Evolutionary conservation across 2,888 invertebrate genomes (phyloP).

Genomic region (Cordilura impudica): DNA sequence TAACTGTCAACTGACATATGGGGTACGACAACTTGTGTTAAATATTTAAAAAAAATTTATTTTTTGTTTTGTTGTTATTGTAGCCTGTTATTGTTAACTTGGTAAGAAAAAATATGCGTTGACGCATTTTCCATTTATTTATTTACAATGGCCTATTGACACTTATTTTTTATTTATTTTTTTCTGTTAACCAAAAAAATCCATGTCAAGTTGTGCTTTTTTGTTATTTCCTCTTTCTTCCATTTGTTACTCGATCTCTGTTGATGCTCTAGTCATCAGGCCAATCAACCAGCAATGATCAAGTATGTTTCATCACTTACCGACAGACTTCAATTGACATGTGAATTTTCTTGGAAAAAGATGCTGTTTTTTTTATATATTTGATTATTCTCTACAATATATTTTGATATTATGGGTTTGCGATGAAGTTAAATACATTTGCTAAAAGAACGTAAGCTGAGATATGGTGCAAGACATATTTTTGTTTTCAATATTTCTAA

Average conservation of each 20-base stretch:
- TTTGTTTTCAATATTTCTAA: too few species aligned
- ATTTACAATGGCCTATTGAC: conserved; percentile 57
- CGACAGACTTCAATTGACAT: conserved; percentile 41
- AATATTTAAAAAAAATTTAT: conserved; percentile 53
- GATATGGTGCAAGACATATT: too few species aligned
- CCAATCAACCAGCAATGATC: conserved; percentile 31
- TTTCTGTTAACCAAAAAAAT: conserved; percentile 20
- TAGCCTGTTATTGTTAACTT: conserved; percentile 33
- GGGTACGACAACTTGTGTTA: conserved; percentile 59
- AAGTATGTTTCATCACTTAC: conserved; percentile 39
- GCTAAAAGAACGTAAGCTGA: too few species aligned
- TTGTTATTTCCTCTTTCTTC: conserved; percentile 9
- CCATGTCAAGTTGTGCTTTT: conserved; percentile 36
- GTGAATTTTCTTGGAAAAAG: conserved; percentile 43
- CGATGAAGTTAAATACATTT: too few species aligned
- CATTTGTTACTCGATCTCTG: conserved; percentile 4
- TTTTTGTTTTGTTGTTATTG: conserved; percentile 18
- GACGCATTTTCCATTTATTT: conserved; percentile 59
- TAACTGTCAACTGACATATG: conserved; percentile 61
- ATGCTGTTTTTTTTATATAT: not conserved
- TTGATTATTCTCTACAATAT: not conserved
- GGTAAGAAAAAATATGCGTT: conserved; percentile 44
- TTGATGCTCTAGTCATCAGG: conserved; percentile 31
- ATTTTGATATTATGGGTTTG: not conserved
- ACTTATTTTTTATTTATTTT: conserved; percentile 50